phyloP scores from a whole-genome alignment of 2,888 invertebrate genomes.

The Sericinus montela region DNA sequence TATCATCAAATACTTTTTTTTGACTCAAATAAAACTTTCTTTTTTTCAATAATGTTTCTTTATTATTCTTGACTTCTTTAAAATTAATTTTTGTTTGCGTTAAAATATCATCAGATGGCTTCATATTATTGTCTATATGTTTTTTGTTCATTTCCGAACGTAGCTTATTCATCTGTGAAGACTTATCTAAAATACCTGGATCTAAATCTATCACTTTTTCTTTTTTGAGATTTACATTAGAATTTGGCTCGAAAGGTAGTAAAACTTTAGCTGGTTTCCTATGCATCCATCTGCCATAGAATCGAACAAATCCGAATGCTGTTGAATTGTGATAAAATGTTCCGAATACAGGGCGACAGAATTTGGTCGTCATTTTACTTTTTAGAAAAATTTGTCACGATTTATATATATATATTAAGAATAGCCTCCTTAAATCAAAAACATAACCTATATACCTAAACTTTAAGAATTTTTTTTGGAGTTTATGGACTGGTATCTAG shows the following conservation, averaged over 20 bases:
- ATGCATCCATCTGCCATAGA: conserved; percentile 70
- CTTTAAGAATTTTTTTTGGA: too few species aligned
- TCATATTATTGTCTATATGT: neutral
- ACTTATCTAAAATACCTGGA: conserved; percentile 34
- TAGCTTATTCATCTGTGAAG: too few species aligned
- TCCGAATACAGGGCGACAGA: conserved; percentile 29
- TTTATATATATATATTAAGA: too few species aligned
- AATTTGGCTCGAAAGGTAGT: conserved; percentile 60
- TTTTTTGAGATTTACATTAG: conserved; percentile 47
- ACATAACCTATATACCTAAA: too few species aligned
- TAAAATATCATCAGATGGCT: neutral
- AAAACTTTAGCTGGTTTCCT: conserved; percentile 73
- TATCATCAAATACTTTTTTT: conserved; percentile 72
- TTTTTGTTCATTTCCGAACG: neutral
- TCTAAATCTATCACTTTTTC: conserved; percentile 62
- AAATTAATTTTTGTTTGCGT: conserved; percentile 31
- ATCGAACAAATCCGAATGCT: conserved; percentile 35
- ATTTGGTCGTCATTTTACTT: conserved; percentile 10
- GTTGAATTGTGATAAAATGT: conserved; percentile 28
- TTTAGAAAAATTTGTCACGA: neutral
- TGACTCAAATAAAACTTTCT: conserved; percentile 52
- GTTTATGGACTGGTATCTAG: too few species aligned
- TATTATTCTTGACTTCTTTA: conserved; percentile 46
- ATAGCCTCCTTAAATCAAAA: too few species aligned
- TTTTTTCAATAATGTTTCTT: conserved; percentile 46